Base-by-base conservation (phyloP, 2,888 invertebrate species). In the Sarcophaga carnaria region DNA sequence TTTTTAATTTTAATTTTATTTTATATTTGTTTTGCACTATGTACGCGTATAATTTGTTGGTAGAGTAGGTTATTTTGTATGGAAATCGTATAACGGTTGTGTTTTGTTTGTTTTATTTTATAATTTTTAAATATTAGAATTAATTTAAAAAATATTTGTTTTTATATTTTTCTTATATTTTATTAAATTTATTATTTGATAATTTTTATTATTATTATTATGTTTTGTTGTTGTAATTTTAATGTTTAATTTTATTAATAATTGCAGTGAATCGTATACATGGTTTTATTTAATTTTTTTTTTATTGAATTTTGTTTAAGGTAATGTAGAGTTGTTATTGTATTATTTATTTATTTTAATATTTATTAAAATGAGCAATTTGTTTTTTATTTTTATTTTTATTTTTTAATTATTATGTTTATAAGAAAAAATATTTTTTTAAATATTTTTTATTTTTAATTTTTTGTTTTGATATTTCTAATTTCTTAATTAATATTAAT, bases 261-360 rank as follows among this genome's bases (percentile, higher is more conserved):
- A 92, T 92, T 92, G 92, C 92, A 91, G 89, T 90, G 90, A 90
- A 90, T 92, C 92, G 92, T 92, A 92, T 92, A 92, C 92, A 91
- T 92, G 91, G 90, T 90, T 90, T 91, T 89, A 81, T 86, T 89
- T 90, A 85, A 69, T 14, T 4, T 54, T 12, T 4, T 87, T 78
- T 11, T 83, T 83, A 17, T 74, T 81, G 64, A 80, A 37, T 37
- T 37, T 59, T 37, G 25, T 78, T 27, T 88, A 77, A 86, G 85
- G 85, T 84, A 85, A 72, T 83, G 83, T 67, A 77, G 77, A 78
- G 80, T 88, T 87, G 45, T 77, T 88, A 78, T 84, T 80, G 75
- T 80, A 86, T 89, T 88, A 84, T 80, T 88, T 88, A 84, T 80
- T 88, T 89, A 81, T 81, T 67, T 82, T 81, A 72, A 88, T 88